Base-by-base conservation (phyloP, 92 coral and sea anemone species). In the Parazoanthus swiftii region DNA sequence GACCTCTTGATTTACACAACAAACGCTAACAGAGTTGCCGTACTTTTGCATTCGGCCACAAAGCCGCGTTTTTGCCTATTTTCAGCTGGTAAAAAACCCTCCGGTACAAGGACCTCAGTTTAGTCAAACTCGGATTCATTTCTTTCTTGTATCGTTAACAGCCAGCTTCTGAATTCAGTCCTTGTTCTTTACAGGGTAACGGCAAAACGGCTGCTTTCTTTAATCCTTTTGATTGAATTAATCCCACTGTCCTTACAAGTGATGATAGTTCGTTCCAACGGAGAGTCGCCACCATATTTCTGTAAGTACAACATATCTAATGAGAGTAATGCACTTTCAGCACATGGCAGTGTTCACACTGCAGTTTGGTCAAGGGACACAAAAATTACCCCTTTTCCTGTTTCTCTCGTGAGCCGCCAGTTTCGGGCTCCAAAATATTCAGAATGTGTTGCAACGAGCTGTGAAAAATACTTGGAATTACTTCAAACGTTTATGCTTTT, bases 171-270 rank as follows among this genome's bases (percentile, higher is more conserved):
- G 43, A 29, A 29, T 29, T 29, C 33, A 29, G 33, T 4, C 70
- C 70, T 39, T 37, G 16, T 82, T 37, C 9, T 70, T 70, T 68
- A 3, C 78, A 84, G 87, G 46, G 26, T 84, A 16, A 84, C 58
- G 51, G 66, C 79, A 46, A 70, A 84, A 8, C 29, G 79, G 1
- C 18, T 84, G 7, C 87, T 84, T 26, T 38, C 35, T 29, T 29
- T 71, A 35, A 26, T 71, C 43, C 87, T 84, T 50, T 26, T 84
- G 11, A 14, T 84, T 46, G 87, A 71, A 84, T 21, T 71, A 16
- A 54, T 71, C 46, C 87, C 87, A 18, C 77, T 84, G 36, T 65
- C 42, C 38, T 43, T 84, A 44, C 87, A 84, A 71, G 79, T 46
- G 77, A 14, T 39, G n/a, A 72, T 84, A 25, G 79, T 73, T 46